Base-by-base conservation (phyloP, 2,888 invertebrate species). In the Drosophila anceps region DNA sequence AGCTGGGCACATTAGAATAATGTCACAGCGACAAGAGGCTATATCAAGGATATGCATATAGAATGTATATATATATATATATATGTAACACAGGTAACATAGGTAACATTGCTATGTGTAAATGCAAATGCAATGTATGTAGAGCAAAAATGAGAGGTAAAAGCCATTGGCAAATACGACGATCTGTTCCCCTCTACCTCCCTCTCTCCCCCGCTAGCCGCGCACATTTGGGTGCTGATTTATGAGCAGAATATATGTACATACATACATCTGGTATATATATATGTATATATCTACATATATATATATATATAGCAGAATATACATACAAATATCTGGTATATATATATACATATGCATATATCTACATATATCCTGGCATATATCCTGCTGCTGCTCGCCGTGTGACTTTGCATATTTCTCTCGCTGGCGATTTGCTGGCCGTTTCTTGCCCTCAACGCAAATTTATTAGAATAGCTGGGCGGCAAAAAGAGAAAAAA, bases 361-460 rank as follows among this genome's bases (percentile, higher is more conserved):
- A 68, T 59, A 75, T 72, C 46, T 50, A 55, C 29, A 50, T 51
- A 69, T 55, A 66, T 69, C 69, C 76, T 69, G 51, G 65, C 72
- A 66, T 51, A 68, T 73, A 76, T 80, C 51, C 78, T 74, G 69
- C 65, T 27, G 44, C 15, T 72, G 79, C 65, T 57, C 64, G 67
- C 57, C 65, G 70, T 72, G 73, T 88, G 86, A 84, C 83, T 84
- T 81, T 84, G 88, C 84, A 84, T 87, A 84, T 84, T 84, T 73
- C 69, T 71, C 68, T 48, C 68, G 53, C 62, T 44, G 65, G 69
- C 68, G 79, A 78, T 81, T 76, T 72, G 71, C 69, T 50, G 76
- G 55, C 58, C 62, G 53, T 63, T 69, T 74, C 68, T 62, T 41
- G 58, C 69, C 50, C 71, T 69, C 67, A 50, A 39, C 59, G 46